Base-by-base conservation (phyloP, 2,888 invertebrate species). In the Sepioteuthis lessoniana region DNA sequence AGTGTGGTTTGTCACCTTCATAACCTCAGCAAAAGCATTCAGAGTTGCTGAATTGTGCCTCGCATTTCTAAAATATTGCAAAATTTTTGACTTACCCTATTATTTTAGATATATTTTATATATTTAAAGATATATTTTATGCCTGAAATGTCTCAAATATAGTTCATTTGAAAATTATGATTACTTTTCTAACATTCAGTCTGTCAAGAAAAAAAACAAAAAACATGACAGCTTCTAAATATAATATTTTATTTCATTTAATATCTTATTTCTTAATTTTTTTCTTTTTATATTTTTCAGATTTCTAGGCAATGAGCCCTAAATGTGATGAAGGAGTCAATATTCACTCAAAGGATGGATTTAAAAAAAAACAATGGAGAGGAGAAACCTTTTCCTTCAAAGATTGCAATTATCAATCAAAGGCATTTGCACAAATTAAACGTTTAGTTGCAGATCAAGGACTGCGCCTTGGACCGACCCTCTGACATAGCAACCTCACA, bases 321-420 rank as follows among this genome's bases (percentile, higher is more conserved):
- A n/a, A 76, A 76, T 25, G 55, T 5, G 25, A 55, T 55, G 25
- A 25, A 55, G 55, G 55, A 55, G 55, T 55, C 55, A 5, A 55
- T 21, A 55, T 55, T 55, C 55, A 55, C 55, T 25, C 55, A 76
- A 76, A 76, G 35, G 76, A n/a, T 76, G 76, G 19, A 76, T 76
- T 76, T 13, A 76, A 76, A 76, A 25, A 76, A 76, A n/a, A 76
- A 76, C n/a, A 76, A n/a, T 76, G 10, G 16, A n/a, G 76, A 76
- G 76, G n/a, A 16, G n/a, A 35, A 76, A 76, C n/a, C 76, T 13
- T 76, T 76, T 76, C n/a, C 35, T 16, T 76, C 10, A 76, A 76
- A 76, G 76, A 76, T 76, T 76, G 76, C 76, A 76, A 76, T 76
- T 76, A 76, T n/a, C n/a, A 76, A 76, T 76, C 76, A 76, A 76